Evolutionary conservation across 2,888 invertebrate genomes (phyloP), one percentile per base, ranked within the genome.

Genomic region (Caenorhabditis sp.): DNA sequence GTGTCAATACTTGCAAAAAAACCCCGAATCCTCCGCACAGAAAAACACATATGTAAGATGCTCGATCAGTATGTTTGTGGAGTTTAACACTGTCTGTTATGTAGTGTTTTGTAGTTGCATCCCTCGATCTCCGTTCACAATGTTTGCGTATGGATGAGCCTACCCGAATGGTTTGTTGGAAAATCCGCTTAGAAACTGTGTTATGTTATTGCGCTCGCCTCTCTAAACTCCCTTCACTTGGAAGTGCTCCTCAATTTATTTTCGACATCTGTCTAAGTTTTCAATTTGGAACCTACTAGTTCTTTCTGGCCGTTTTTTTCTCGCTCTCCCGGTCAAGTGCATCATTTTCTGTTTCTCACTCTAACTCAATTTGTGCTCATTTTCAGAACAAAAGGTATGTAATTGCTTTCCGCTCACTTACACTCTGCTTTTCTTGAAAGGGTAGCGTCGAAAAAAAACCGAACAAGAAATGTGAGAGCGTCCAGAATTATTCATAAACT

Each of bases 181-280:
- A 77, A 77, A 70, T 77, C 77, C 69, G 77, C 77, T 77, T 77
- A 77, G 77, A 77, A 77, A 69, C 77, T 70, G 63, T 77, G 77
- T 77, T 64, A 64, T 64, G 74, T 74, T 77, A 77, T 77, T 77
- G 77, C 77, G 70, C 63, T 54, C 54, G 61, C 69, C 31, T 14
- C 22, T 66, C 47, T 47, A 19, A 47, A 47, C 47, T 58, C 4
- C 58, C 64, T 56, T 74, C 68, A 77, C 70, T 77, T 77, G 61
- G 69, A 77, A 70, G 61, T 68, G 76, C 68, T 76, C 41, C 35
- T 66, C 64, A 41, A 31, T 61, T 41, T 69, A 61, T 51, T 61
- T 54, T 49, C 44, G 44, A 63, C 35, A 24, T 74, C 66, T 56
- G 51, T 56, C 44, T 66, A 56, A 68, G 1, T 31, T 72, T 59